phyloP scores from a whole-genome alignment of 2,113 vertebrate species.

The Arenaria interpres region DNA sequence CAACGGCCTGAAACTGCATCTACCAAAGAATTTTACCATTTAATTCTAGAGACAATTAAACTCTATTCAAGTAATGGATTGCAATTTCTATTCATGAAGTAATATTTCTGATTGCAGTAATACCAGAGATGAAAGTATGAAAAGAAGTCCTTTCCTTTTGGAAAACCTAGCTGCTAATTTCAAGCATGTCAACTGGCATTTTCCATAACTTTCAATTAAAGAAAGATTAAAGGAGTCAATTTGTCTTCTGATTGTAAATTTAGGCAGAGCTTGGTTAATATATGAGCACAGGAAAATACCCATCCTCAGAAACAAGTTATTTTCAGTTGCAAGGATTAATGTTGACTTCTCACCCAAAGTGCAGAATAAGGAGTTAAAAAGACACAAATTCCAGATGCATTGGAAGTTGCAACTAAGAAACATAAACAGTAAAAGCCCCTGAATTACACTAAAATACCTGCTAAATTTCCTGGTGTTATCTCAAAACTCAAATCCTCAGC shows the following conservation, averaged over 20 bases:
- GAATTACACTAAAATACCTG: neutral
- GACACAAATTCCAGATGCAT: neutral
- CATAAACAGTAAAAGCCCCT: neutral
- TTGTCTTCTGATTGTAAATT: neutral
- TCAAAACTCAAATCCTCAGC: neutral
- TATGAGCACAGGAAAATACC: neutral
- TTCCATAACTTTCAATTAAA: conserved; percentile 12
- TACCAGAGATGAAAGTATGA: neutral
- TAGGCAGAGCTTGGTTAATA: neutral
- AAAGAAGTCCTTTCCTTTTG: neutral
- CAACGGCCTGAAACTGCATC: neutral
- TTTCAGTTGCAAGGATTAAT: neutral
- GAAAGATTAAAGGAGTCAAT: conserved; percentile 8
- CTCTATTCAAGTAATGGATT: neutral
- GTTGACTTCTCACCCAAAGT: neutral
- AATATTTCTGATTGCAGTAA: neutral
- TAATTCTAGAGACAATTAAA: neutral
- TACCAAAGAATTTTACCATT: neutral
- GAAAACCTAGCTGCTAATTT: neutral
- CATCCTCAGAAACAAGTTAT: neutral
- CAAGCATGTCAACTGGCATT: neutral
- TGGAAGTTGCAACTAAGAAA: neutral
- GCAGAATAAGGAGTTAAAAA: neutral
- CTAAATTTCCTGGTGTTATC: too few relatives aligned
- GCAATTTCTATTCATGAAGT: neutral